Conservation (phyloP, 1,140 invertebrate genomes). For the Zaprionus tsacasi region DNA sequence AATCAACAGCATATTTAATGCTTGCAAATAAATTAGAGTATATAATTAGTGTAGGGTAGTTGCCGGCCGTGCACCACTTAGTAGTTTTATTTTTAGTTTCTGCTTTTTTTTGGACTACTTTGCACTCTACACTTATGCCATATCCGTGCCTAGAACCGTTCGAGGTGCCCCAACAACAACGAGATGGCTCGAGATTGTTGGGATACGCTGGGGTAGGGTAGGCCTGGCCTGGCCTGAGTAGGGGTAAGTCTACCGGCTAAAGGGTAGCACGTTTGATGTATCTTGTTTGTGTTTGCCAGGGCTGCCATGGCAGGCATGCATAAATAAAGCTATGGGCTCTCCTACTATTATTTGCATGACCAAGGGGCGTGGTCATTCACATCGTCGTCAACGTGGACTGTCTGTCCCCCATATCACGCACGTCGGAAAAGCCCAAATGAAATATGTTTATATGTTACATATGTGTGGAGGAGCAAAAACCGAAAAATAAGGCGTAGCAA, state of each 20-base stretch:
- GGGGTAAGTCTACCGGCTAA: neutral
- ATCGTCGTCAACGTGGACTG: constrained; percentile 7
- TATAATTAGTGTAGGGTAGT: neutral
- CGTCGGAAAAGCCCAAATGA: constrained; percentile 64
- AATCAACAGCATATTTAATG: neutral
- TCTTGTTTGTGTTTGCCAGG: constrained; percentile 50
- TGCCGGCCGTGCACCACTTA: neutral
- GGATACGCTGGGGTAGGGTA: neutral
- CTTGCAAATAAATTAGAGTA: neutral
- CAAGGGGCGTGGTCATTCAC: constrained; percentile 34
- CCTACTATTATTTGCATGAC: constrained; percentile 54
- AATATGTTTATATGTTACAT: constrained; percentile 52
- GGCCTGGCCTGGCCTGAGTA: neutral
- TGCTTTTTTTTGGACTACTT: constrained; percentile 34
- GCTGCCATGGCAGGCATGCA: constrained; percentile 39
- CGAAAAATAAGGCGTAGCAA: constrained; percentile 42
- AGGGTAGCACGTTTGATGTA: constrained; percentile 56
- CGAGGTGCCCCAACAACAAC: constrained; percentile 30
- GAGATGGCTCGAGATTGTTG: constrained; percentile 1
- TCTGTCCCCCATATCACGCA: constrained; percentile 42
- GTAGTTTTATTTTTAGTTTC: neutral
- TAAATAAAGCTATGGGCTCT: constrained; percentile 57
- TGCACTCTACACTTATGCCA: constrained; percentile 24
- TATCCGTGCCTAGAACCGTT: constrained; percentile 11
- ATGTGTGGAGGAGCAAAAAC: constrained; percentile 45